phyloP scores from a whole-genome alignment of 92 coral and sea anemone species.

The Parazoanthus darwini region DNA sequence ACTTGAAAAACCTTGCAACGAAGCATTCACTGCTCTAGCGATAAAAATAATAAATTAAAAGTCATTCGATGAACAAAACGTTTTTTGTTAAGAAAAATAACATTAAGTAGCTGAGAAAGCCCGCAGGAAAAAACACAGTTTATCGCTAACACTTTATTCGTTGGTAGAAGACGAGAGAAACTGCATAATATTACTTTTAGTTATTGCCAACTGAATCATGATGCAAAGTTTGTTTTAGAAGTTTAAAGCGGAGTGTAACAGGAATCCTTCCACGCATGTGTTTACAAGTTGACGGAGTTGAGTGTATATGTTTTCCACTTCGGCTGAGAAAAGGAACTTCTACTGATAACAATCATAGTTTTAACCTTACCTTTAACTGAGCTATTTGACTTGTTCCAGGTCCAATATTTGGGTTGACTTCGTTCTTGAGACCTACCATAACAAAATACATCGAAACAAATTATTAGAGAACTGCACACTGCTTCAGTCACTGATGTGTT shows the following conservation, averaged over 20 bases:
- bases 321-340: neutral
- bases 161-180: too few relatives aligned
- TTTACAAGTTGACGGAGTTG: neutral
- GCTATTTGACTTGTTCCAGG: conserved; percentile 33
- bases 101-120: too few relatives aligned
- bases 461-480: neutral
- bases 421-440: conserved; percentile 31
- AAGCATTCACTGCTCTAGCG: too few relatives aligned
- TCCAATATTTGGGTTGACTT: conserved; percentile 1
- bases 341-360: neutral
- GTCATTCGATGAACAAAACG: too few relatives aligned
- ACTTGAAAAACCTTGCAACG: too few relatives aligned
- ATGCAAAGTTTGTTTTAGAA: neutral
- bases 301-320: too few relatives aligned
- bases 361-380: conserved; percentile 13
- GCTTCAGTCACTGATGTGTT: neutral
- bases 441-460: neutral
- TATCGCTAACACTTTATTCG: neutral
- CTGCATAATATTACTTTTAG: neutral
- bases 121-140: too few relatives aligned
- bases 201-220: neutral
- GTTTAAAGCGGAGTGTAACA: neutral
- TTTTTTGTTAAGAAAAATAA: too few relatives aligned
- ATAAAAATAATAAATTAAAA: too few relatives aligned
- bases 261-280: neutral